Evolutionary conservation across 2,113 vertebrate species (phyloP).

Genomic region (Nothoprocta perdicaria): DNA sequence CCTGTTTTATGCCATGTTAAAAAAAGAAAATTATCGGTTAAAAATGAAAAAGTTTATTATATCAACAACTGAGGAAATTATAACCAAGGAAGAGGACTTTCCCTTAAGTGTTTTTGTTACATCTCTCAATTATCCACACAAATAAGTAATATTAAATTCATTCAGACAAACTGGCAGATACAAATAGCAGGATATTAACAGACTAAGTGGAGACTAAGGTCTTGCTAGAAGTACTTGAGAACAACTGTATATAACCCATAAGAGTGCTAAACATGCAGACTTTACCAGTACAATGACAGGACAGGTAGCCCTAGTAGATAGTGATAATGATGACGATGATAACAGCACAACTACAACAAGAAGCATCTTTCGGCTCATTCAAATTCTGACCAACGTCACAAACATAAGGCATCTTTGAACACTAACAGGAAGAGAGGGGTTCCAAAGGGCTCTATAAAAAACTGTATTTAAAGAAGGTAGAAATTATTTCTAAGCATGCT

Average conservation of each 20-base stretch:
- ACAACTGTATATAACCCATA: fast-evolving
- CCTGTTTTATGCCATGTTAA: not conserved
- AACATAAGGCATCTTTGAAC: fast-evolving
- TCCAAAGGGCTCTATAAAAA: not conserved
- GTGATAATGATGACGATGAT: too few relatives aligned
- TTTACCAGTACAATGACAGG: not conserved
- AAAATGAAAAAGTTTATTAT: not conserved
- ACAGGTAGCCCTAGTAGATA: not conserved
- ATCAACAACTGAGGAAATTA: not conserved
- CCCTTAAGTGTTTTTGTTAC: not conserved
- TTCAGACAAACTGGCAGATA: not conserved
- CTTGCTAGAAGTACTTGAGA: not conserved
- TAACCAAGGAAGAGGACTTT: not conserved
- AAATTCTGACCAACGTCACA: not conserved
- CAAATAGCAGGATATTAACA: not conserved
- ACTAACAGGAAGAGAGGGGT: not conserved
- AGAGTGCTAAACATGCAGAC: not conserved
- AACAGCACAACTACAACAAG: not conserved
- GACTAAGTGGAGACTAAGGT: not conserved
- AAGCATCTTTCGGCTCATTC: not conserved
- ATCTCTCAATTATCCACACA: not conserved
- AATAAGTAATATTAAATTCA: not conserved
- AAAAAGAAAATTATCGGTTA: not conserved
- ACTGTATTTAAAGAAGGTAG: not conserved
- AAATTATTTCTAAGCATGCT: not conserved